phyloP scores from a whole-genome alignment of 2,797 vertebrate species.

The Acridotheres tristis region DNA sequence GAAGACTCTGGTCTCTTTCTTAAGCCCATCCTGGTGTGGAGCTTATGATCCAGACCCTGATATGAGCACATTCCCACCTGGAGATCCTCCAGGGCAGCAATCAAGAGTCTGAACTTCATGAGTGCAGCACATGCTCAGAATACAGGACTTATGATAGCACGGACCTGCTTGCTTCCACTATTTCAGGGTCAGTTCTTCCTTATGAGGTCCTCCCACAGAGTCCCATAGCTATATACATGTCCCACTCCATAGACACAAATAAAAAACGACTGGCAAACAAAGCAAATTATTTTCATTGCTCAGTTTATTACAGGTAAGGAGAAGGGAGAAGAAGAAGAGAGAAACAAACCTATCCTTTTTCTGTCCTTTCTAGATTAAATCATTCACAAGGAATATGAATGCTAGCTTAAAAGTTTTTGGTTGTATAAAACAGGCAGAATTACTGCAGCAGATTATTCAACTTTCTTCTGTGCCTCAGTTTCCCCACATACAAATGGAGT shows the following conservation, averaged over 20 bases:
- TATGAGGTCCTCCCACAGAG: neutral
- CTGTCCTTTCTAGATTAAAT: neutral
- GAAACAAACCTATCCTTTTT: neutral
- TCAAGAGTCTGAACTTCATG: neutral
- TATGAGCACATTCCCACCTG: neutral
- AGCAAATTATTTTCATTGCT: neutral
- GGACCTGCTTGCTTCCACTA: neutral
- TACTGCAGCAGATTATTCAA: neutral
- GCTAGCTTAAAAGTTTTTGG: neutral
- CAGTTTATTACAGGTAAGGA: neutral
- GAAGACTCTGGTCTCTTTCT: neutral
- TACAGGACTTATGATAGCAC: neutral
- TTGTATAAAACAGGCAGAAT: neutral
- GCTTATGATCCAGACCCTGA: neutral
- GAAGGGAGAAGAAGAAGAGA: neutral
- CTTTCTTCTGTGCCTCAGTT: neutral
- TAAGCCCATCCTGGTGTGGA: neutral
- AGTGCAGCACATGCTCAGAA: neutral
- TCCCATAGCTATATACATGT: neutral
- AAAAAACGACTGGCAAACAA: neutral
- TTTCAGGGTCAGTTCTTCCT: neutral
- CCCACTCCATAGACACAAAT: fast-evolving
- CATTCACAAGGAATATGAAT: neutral
- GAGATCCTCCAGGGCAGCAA: neutral
- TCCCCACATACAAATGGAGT: neutral